A percentile compares a stretch with the other conserved stretches of the same genome.
Conservation (phyloP, 2,888 invertebrate species). For the Piscicola geometra region DNA sequence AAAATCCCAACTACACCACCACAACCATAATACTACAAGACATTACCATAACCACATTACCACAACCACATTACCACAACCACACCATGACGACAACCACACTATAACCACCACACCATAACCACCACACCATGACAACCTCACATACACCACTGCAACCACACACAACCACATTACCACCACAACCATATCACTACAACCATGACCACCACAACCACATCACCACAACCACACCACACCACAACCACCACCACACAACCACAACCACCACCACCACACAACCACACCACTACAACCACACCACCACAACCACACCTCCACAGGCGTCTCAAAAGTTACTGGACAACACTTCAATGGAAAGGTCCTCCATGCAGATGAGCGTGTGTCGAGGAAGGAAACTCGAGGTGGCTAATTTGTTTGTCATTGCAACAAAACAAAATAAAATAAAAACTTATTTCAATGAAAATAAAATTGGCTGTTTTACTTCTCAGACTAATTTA, state of each 20-base stretch:
- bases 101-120: not conserved
- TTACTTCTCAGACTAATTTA: no score
- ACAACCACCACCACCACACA: not conserved
- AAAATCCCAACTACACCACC: no score
- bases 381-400: slow-evolving; percentile 9
- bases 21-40: no score
- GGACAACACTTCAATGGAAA: slow-evolving; percentile 27
- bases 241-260: not conserved
- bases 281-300: no score
- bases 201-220: not conserved
- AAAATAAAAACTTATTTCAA: not conserved
- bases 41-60: no score
- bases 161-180: not conserved
- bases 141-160: slow-evolving; percentile 5
- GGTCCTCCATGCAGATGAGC: slow-evolving; percentile 26
- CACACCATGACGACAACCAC: not conserved
- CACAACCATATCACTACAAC: not conserved
- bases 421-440: no score
- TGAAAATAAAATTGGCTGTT: no score
- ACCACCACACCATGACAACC: not conserved
- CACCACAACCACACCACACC: slow-evolving; percentile 9
- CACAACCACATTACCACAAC: no score
- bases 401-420: no score
- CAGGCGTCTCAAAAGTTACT: slow-evolving; percentile 25
- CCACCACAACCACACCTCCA: not conserved